Base-by-base conservation (phyloP, 2,797 vertebrate genomes). In the Dipus sagitta region DNA sequence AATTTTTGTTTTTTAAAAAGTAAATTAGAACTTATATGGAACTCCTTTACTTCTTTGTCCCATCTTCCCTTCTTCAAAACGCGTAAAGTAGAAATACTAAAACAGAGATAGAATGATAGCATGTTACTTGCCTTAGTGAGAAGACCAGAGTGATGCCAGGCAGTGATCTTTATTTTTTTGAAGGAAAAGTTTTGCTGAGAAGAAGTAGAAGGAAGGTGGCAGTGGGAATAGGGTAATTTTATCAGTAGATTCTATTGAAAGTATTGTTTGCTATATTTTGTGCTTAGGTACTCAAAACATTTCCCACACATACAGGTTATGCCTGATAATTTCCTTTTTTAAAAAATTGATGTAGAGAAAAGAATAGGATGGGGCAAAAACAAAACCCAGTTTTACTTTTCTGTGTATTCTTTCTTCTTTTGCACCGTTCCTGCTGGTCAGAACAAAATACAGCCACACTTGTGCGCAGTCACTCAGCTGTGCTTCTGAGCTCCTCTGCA, bases 1-100 rank as follows among this genome's bases (percentile, higher is more conserved):
- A 75, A 24, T 68, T 79, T 83, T 85, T 89, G 34, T 65, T 62
- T 86, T 79, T 75, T 93, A 6, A 9, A 47, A 47, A 88, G 32
- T 78, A 82, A 78, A 75, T 62, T 68, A 52, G 30, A 93, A 71
- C 18, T 12, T 11, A 1, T 14, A 7, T 54, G 52, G 4, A 65
- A 12, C 71, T 21, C 20, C 23, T 87, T 70, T 70, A 34, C n/a
- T 88, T 77, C 64, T 85, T 94, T 75, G 38, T 82, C 32, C 38
- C 32, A 13, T 78, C n/a, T 24, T 21, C 52, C 3, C 88, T 42
- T 26, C 26, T 21, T 84, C 42, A 38, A 78, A 90, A 80, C 52
- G n/a, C 71, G 58, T 77, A 42, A 64, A 76, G 34, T 38, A 32
- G 52, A 17, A 26, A 20, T 62, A 15, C 11, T 74, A 64, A 84